A percentile compares a stretch with the other conserved stretches of the same genome.
phyloP scores from a whole-genome alignment of 2,888 invertebrate species.

The Cepaea hortensis region DNA sequence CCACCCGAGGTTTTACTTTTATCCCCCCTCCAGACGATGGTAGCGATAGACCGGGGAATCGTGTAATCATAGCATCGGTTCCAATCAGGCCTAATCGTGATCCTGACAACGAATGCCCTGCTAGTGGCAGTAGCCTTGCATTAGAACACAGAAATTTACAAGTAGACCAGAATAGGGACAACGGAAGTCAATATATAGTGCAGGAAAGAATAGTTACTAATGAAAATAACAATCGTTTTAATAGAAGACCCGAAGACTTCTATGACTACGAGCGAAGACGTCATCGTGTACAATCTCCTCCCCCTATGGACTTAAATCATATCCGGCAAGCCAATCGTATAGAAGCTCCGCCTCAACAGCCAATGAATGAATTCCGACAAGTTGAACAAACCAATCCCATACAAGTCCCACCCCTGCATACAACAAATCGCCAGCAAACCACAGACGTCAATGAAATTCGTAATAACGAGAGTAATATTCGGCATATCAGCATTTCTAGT shows the following conservation, averaged over 20 bases:
- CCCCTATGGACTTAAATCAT: background rate
- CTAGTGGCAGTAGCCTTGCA: background rate
- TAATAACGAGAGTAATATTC: background rate
- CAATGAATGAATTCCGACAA: background rate
- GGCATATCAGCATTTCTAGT: background rate
- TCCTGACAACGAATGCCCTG: background rate
- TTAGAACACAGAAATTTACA: background rate
- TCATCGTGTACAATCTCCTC: constrained; percentile 26
- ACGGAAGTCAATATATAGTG: background rate
- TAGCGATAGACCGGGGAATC: background rate
- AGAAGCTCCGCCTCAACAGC: background rate
- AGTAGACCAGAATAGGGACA: background rate
- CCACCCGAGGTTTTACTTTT: background rate
- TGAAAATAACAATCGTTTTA: background rate
- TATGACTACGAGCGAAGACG: constrained; percentile 25
- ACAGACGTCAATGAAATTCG: background rate
- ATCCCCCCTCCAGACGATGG: constrained; percentile 4
- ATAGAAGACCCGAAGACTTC: background rate
- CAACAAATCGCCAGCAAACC: too few species aligned
- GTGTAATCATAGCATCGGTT: background rate
- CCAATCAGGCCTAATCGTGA: background rate
- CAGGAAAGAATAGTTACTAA: background rate
- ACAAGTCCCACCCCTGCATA: background rate
- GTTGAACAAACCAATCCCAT: background rate
- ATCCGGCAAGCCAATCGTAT: background rate